Evolutionary conservation across 2,113 vertebrate species (phyloP), one percentile per base, ranked within the genome.

Genomic region (Cottus gobio): DNA sequence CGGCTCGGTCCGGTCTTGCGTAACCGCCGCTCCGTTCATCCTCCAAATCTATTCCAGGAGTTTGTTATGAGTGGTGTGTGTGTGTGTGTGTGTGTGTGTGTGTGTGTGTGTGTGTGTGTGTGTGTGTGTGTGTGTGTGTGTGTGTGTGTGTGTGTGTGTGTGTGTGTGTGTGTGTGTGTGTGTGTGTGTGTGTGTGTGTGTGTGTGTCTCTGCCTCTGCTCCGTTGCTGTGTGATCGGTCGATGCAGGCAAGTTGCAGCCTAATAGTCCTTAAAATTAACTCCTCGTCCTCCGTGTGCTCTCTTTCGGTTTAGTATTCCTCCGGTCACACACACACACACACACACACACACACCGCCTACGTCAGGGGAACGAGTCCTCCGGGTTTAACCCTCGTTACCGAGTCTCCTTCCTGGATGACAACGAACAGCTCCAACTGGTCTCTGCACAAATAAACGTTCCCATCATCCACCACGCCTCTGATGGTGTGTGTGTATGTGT

Each of bases 1-100:
- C 26, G 56, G 30, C 66, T 78, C 74, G 3, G 42, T 39, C 26
- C 62, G 48, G n/a, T 73, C 79, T 70, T 81, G 79, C 83, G 64
- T 63, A 70, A 82, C 10, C 77, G 39, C 36, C 16, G 69, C 67
- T 75, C 73, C 54, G 61, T 79, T 89, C 90, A 92, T 92, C 61
- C 31, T 79, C 24, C 72, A 31, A 9, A 44, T 84, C 57, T 91
- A 69, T 85, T 83, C 67, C 64, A 79, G 39, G n/a, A 24, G 66
- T 52, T 1, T 15, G 79, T 34, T 56, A 1, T 31, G 30, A 2
- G 30, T 37, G 37, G 39, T 5, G 9, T 5, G 39, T 5, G 39
- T 39, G 39, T 34, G 34, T 34, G 30, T 7, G 36, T 50, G 12
- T n/a, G 75, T 42, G 46, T 39, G 37, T 18, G 48, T 8, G 50